Conservation (phyloP, 2,888 invertebrate genomes). For the Amphipoea lucens region DNA sequence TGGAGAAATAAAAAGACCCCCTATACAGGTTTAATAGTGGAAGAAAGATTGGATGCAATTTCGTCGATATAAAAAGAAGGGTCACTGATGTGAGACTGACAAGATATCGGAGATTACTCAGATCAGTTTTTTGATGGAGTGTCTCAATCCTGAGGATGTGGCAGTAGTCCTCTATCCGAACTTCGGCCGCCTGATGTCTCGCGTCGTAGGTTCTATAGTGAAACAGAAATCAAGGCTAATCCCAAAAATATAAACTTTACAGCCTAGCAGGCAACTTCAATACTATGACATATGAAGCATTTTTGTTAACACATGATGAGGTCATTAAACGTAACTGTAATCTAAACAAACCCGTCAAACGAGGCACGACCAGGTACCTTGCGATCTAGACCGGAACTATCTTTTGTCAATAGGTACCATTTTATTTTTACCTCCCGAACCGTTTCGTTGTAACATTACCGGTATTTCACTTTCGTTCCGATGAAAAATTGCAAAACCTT, state of each 20-base stretch:
- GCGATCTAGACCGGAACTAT: slow-evolving; percentile 35
- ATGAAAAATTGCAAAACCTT: slow-evolving; percentile 18
- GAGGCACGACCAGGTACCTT: background rate
- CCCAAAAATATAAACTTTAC: background rate
- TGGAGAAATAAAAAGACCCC: no score
- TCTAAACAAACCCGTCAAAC: slow-evolving; percentile 9
- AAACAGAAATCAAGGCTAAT: background rate
- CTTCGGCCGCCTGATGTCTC: background rate
- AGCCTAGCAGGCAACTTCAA: background rate
- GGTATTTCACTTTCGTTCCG: slow-evolving; percentile 12
- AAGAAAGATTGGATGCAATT: background rate
- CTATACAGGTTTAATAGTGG: background rate
- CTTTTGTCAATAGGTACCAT: slow-evolving; percentile 20
- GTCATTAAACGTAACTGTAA: slow-evolving; percentile 28
- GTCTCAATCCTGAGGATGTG: background rate
- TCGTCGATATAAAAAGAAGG: background rate
- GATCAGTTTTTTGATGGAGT: background rate
- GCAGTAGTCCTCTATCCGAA: background rate
- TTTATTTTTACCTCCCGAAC: slow-evolving; percentile 1
- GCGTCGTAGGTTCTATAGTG: background rate
- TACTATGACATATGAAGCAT: background rate
- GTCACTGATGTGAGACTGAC: background rate
- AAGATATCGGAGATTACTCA: background rate
- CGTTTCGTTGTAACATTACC: background rate
- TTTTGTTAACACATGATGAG: slow-evolving; percentile 18